Conservation (phyloP, 2,888 invertebrate genomes). For the Bursaphelenchus okinawaensis region DNA sequence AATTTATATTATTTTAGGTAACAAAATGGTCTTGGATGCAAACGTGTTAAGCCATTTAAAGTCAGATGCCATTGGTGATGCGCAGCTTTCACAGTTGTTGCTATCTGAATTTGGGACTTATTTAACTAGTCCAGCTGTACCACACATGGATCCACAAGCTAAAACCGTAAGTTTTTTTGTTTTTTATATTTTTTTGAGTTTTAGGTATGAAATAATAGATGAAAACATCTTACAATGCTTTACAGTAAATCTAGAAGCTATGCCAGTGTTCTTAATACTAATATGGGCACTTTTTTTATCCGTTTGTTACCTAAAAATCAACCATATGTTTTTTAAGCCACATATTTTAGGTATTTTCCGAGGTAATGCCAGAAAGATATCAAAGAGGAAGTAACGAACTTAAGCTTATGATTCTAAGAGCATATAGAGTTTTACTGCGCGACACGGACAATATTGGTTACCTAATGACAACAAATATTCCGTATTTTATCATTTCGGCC, state of each 20-base stretch:
- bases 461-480: conserved; percentile 13
- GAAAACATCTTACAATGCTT: no score
- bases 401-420: conserved; percentile 14
- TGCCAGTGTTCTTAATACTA: no score
- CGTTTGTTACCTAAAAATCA: not conserved
- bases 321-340: no score
- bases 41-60: not conserved
- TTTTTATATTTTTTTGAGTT: not conserved
- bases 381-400: conserved; percentile 4
- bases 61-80: not conserved
- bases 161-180: conserved; percentile 17
- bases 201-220: not conserved
- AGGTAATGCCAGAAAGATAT: conserved; percentile 16
- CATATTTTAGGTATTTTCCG: conserved; percentile 13
- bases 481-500: conserved; percentile 12
- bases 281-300: conserved; percentile 2
- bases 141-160: conserved; percentile 13
- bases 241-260: no score
- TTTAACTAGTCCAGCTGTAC: conserved; percentile 1
- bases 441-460: conserved; percentile 14
- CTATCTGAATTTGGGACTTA: not conserved
- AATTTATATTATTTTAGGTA: no score
- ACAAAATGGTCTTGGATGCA: not conserved
- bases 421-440: conserved; percentile 12
- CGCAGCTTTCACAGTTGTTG: not conserved